These are phyloP conservation scores for Samia ricini DNA, from an alignment of 1,140 invertebrate species.

Conservation along the genomic window DNA sequence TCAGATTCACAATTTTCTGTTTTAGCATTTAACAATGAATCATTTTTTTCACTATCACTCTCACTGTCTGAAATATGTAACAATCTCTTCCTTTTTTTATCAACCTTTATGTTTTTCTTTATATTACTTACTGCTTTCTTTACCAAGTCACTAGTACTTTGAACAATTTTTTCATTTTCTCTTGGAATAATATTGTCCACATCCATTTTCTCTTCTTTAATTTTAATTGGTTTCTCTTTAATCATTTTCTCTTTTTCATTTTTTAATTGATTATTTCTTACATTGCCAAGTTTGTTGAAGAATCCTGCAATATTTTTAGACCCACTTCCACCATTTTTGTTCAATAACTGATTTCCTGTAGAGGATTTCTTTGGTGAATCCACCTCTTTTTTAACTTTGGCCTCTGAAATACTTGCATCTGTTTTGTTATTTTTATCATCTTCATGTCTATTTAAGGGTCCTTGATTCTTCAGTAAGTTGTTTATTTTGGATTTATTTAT, in stretches of 20 bases:
- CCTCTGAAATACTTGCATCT: constrained; percentile 14
- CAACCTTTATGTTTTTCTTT: constrained; percentile 47
- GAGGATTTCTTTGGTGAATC: constrained; percentile 32
- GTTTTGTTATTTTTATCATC: constrained; percentile 9
- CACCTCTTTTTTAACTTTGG: constrained; percentile 24
- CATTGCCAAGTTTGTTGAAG: constrained; percentile 46
- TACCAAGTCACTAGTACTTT: constrained; percentile 22
- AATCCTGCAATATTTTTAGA: constrained; percentile 60
- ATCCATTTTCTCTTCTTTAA: constrained; percentile 14
- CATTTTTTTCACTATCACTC: constrained; percentile 56
- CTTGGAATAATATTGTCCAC: neutral
- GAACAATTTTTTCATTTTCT: constrained; percentile 12
- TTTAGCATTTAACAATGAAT: constrained; percentile 47
- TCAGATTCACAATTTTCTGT: constrained; percentile 46
- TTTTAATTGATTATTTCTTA: constrained; percentile 14
- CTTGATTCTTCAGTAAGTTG: constrained; percentile 20
- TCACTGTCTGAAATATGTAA: constrained; percentile 68
- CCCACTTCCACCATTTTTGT: constrained; percentile 32
- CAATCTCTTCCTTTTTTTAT: constrained; percentile 66
- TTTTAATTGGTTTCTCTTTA: constrained; percentile 14
- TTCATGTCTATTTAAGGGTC: constrained; percentile 8
- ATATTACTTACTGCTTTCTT: neutral
- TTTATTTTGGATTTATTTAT: constrained; percentile 20
- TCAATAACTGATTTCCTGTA: constrained; percentile 21
- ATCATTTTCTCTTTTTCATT: constrained; percentile 18